Evolutionary conservation across 2,797 vertebrate genomes (phyloP).

Genomic region (Phalanger gymnotis): DNA sequence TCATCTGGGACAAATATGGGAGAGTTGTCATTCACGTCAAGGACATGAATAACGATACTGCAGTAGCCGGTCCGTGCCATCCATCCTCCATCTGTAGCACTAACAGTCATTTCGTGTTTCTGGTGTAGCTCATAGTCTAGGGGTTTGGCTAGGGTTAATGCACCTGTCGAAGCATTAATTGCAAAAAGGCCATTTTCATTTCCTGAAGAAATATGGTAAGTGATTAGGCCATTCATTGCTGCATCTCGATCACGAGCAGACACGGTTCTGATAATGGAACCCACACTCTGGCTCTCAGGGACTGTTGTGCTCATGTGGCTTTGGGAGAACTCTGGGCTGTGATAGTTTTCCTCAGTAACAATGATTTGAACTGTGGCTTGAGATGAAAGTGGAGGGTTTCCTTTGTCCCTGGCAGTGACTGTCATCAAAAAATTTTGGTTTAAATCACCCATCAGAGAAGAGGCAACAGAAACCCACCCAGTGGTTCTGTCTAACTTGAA

Average conservation of each 20-base stretch:
- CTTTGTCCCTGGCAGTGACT: constrained; percentile 93
- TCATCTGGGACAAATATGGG: constrained; percentile 92
- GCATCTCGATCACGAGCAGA: constrained; percentile 94
- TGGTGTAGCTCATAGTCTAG: constrained; percentile 93
- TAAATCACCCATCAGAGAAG: constrained; percentile 90
- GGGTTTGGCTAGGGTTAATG: constrained; percentile 88
- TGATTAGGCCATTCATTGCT: constrained; percentile 93
- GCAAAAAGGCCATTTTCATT: constrained; percentile 91
- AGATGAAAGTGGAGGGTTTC: constrained; percentile 93
- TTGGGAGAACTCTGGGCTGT: constrained; percentile 98
- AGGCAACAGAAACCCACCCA: constrained; percentile 94
- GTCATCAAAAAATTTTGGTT: constrained; percentile 91
- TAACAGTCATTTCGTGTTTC: constrained; percentile 92
- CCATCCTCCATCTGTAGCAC: constrained; percentile 96
- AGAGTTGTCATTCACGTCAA: constrained; percentile 96
- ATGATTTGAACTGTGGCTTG: constrained; percentile 88
- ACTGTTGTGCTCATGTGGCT: constrained; percentile 91
- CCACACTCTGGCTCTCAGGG: constrained; percentile 93
- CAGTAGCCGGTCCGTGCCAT: constrained; percentile 94
- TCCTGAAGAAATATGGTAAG: constrained; percentile 92
- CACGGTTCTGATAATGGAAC: constrained; percentile 90
- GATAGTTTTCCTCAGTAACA: constrained; percentile 97
- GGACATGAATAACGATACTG: constrained; percentile 90
- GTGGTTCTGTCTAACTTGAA: constrained; percentile 92
- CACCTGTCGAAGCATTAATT: constrained; percentile 92